phyloP scores from a whole-genome alignment of 2,888 invertebrate genomes.

The Protodeltote pygarga region DNA sequence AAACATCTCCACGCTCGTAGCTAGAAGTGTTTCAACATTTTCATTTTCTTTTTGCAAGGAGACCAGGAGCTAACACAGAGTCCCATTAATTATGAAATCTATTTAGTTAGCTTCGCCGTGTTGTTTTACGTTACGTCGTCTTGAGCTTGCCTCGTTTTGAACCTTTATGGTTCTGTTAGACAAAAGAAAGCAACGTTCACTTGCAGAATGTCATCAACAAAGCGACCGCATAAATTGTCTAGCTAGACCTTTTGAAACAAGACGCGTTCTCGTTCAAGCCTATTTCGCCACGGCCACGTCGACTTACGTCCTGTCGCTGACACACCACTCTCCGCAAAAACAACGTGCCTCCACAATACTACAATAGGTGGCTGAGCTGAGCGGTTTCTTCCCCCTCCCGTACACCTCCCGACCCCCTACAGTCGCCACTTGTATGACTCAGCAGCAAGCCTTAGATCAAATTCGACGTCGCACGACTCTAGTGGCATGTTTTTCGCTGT shows the following conservation, averaged over 20 bases:
- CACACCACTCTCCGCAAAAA: conserved; percentile 79
- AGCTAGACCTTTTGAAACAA: conserved; percentile 60
- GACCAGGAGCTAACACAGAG: conserved; percentile 10
- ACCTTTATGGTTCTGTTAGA: conserved; percentile 32
- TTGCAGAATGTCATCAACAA: conserved; percentile 55
- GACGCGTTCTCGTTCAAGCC: conserved; percentile 57
- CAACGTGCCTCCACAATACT: conserved; percentile 80
- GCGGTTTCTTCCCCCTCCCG: conserved; percentile 64
- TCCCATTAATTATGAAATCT: conserved; percentile 32
- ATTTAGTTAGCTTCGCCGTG: conserved; percentile 5
- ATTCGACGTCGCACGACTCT: conserved; percentile 76
- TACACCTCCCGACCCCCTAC: conserved; percentile 49
- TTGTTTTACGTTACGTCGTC: conserved; percentile 4
- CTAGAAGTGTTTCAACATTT: conserved; percentile 25
- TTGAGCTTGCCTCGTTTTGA: conserved; percentile 18
- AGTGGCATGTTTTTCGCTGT: conserved; percentile 77
- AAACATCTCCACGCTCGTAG: conserved; percentile 27
- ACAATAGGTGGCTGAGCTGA: conserved; percentile 81
- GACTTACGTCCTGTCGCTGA: conserved; percentile 72
- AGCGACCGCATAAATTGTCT: conserved; percentile 61
- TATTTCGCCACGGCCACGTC: conserved; percentile 62
- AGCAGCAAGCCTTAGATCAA: conserved; percentile 79
- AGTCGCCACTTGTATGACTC: conserved; percentile 78
- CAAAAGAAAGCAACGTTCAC: conserved; percentile 50
- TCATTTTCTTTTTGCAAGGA: conserved; percentile 8